Conservation (phyloP, 2,113 vertebrate genomes). For the Malaclemys terrapin region DNA sequence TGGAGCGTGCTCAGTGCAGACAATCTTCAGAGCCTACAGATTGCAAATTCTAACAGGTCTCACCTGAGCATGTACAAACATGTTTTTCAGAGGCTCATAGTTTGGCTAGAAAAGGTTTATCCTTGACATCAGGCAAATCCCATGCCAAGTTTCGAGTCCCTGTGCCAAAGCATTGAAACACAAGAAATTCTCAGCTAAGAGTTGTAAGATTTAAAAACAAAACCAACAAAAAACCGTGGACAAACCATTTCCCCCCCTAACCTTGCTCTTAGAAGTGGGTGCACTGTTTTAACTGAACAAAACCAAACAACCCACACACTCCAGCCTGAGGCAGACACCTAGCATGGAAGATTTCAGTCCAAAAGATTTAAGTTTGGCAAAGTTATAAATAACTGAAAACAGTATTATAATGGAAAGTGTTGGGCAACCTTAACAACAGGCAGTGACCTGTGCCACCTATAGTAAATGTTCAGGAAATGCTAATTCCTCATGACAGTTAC, state of each 20-base stretch:
- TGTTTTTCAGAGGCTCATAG: background rate
- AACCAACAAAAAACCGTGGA: too few species aligned
- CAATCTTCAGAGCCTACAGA: background rate
- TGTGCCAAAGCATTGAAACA: background rate
- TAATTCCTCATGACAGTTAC: background rate
- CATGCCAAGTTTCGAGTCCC: background rate
- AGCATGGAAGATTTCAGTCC: background rate
- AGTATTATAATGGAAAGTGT: background rate
- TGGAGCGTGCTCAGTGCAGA: background rate
- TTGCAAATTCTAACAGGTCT: background rate
- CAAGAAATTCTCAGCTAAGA: background rate
- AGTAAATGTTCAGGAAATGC: background rate
- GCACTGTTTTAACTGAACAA: background rate
- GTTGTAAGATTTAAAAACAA: background rate
- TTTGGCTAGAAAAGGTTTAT: background rate
- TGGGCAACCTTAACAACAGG: background rate
- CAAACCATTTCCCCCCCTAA: background rate
- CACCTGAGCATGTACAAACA: background rate
- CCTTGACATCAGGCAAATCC: background rate
- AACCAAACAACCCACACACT: background rate
- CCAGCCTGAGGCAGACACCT: background rate
- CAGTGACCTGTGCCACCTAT: background rate
- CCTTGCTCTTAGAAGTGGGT: background rate
- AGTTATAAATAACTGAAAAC: background rate
- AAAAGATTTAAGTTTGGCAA: background rate